phyloP scores from a whole-genome alignment of 2,888 invertebrate species.

The Drosophila demipolita region DNA sequence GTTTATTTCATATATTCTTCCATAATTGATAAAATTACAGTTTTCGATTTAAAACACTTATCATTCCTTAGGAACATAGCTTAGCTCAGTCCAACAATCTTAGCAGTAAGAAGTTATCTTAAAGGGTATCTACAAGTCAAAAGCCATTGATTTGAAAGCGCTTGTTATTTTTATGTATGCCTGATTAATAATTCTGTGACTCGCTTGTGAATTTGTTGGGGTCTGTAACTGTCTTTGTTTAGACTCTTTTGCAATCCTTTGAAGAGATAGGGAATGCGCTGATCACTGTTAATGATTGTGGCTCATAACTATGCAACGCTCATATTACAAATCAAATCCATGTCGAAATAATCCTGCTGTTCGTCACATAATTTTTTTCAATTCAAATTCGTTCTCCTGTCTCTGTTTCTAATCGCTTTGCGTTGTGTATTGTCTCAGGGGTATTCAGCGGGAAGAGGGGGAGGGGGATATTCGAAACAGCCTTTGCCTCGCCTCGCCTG shows the following conservation, averaged over 20 bases:
- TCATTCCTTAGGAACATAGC: neutral
- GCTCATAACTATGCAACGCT: conserved; percentile 76
- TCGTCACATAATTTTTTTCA: conserved; percentile 34
- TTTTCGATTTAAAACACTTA: neutral
- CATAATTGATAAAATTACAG: neutral
- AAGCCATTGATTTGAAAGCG: neutral
- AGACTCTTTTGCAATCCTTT: neutral
- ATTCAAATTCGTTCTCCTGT: conserved; percentile 51
- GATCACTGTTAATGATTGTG: conserved; percentile 46
- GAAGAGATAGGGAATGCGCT: neutral
- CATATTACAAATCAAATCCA: conserved; percentile 66
- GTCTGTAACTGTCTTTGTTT: neutral
- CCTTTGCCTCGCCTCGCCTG: neutral
- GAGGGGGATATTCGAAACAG: conserved; percentile 10
- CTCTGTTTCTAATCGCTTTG: conserved; percentile 62
- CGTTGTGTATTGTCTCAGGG: conserved; percentile 40
- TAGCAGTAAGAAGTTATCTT: neutral
- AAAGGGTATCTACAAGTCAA: neutral
- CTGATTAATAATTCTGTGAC: conserved; percentile 9
- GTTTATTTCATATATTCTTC: neutral
- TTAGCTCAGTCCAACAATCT: neutral
- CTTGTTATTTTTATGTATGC: neutral
- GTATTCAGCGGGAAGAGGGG: conserved; percentile 1
- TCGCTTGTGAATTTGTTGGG: conserved; percentile 3
- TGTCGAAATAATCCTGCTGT: conserved; percentile 60